Evolutionary conservation across 2,888 invertebrate genomes (phyloP).

Genomic region (Oeneis ivallda): DNA sequence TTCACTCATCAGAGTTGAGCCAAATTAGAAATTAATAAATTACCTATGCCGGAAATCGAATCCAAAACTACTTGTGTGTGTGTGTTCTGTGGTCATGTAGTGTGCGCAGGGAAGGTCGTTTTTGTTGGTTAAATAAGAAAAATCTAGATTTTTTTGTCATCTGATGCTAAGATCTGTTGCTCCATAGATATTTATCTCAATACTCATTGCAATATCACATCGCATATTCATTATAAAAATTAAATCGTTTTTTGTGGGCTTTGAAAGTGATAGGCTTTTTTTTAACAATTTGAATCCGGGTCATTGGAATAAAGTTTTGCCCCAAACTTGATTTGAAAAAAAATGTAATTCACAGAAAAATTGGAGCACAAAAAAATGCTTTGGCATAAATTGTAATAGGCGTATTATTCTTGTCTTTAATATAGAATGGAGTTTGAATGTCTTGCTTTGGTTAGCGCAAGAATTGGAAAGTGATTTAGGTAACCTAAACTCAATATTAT

Average conservation of each 20-base stretch:
- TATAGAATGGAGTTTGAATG: neutral
- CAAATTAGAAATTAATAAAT: too few species aligned
- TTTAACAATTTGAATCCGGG: constrained; percentile 11
- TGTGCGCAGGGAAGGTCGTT: too few species aligned
- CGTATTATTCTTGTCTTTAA: neutral
- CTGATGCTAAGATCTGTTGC: neutral
- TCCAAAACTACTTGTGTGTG: too few species aligned
- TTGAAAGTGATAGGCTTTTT: constrained; percentile 19
- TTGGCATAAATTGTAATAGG: neutral
- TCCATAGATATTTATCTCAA: neutral
- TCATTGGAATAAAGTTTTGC: constrained; percentile 4
- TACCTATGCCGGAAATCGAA: too few species aligned
- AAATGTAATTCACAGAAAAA: constrained; percentile 15
- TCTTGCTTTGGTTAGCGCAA: neutral
- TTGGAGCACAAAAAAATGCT: constrained; percentile 4
- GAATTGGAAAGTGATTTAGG: too few species aligned
- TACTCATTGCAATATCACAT: constrained; percentile 19
- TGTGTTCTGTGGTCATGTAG: too few species aligned
- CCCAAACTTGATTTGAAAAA: constrained; percentile 11
- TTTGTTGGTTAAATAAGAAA: too few species aligned
- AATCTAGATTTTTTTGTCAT: neutral
- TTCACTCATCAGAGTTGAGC: too few species aligned
- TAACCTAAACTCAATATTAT: too few species aligned
- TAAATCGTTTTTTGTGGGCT: constrained; percentile 4
- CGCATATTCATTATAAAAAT: constrained; percentile 10